phyloP scores from a whole-genome alignment of 2,888 invertebrate genomes.

The Drosophila prolongata region DNA sequence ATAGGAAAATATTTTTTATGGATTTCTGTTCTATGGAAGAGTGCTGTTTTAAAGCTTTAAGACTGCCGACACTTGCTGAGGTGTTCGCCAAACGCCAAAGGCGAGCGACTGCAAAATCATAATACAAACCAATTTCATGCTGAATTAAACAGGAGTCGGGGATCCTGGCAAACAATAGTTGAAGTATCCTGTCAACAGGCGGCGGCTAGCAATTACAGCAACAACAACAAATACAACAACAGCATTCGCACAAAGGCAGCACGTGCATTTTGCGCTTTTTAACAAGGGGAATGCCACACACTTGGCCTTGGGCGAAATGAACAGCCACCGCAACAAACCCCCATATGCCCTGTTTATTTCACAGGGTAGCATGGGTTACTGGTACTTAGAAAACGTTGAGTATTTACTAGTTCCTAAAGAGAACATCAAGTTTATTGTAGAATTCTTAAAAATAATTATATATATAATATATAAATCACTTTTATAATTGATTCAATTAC shows the following conservation, averaged over 20 bases:
- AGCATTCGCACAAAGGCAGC: constrained; percentile 65
- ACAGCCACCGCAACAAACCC: constrained; percentile 11
- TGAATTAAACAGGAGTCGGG: constrained; percentile 77
- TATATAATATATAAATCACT: no score
- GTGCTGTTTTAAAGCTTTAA: constrained; percentile 52
- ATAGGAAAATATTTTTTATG: constrained; percentile 16
- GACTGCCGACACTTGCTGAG: constrained; percentile 51
- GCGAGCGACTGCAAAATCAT: constrained; percentile 72
- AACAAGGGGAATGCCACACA: constrained; percentile 59
- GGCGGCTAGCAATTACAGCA: constrained; percentile 61
- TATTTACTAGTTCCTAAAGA: no score
- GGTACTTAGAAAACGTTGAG: no score
- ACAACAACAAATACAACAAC: constrained; percentile 22
- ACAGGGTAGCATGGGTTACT: constrained; percentile 8
- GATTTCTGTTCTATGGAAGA: background rate
- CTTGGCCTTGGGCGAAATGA: constrained; percentile 73
- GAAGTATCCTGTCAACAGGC: constrained; percentile 83
- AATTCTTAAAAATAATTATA: no score
- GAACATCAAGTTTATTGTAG: no score
- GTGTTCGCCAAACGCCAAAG: constrained; percentile 63
- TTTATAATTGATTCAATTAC: no score
- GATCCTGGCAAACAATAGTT: constrained; percentile 78
- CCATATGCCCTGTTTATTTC: background rate
- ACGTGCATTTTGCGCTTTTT: constrained; percentile 80
- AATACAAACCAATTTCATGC: constrained; percentile 83